phyloP scores from a whole-genome alignment of 2,888 invertebrate genomes.

The Netelia inedita region DNA sequence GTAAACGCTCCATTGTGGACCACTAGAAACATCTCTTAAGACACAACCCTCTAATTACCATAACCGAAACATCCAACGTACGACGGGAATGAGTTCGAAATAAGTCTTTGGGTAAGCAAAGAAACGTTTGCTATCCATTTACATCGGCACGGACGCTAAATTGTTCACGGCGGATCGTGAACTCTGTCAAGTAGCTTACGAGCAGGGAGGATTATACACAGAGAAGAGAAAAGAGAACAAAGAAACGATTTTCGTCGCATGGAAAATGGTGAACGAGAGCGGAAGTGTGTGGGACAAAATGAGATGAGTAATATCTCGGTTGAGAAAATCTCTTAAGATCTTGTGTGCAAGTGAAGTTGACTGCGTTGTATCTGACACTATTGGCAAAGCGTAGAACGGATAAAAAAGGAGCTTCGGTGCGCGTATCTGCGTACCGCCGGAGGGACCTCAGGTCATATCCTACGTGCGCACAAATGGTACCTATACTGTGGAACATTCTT shows the following conservation, averaged over 20 bases:
- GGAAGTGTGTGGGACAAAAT: conserved; percentile 50
- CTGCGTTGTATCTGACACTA: conserved; percentile 41
- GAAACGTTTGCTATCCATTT: conserved; percentile 12
- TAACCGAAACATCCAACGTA: not conserved
- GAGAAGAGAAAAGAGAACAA: conserved; percentile 7
- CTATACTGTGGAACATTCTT: conserved; percentile 13
- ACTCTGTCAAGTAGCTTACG: conserved; percentile 17
- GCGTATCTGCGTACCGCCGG: not conserved
- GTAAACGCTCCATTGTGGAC: too few species aligned
- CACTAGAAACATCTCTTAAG: not conserved
- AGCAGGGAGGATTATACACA: conserved; percentile 17
- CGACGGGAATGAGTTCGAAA: not conserved
- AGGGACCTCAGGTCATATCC: conserved; percentile 41
- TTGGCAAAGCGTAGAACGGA: conserved; percentile 18
- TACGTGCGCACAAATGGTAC: not conserved
- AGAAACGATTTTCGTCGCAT: conserved; percentile 17
- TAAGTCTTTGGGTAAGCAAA: not conserved
- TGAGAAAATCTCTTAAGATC: conserved; percentile 51
- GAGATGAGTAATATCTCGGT: conserved; percentile 38
- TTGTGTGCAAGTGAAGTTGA: conserved; percentile 50
- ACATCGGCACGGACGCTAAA: conserved; percentile 17
- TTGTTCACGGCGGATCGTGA: conserved; percentile 11
- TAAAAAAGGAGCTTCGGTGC: conserved; percentile 3
- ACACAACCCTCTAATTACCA: not conserved
- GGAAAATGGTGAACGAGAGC: conserved; percentile 11